Conservation (phyloP, 2,113 vertebrate species). For the Danio rerio region GRCz12tu NC_133184.1:24570001-24570500, state of each 20-base stretch:
- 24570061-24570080: neutral
- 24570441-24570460: slow-evolving; percentile 41
- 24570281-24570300: slow-evolving; percentile 21
- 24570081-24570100: neutral
- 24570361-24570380: neutral
- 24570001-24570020: no score
- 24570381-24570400: slow-evolving; percentile 18
- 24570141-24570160: neutral
- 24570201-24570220: neutral
- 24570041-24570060: neutral
- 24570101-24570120: no score
- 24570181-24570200: neutral
- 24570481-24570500: slow-evolving; percentile 65
- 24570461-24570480: slow-evolving; percentile 58
- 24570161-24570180: neutral
- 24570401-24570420: neutral
- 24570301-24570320: neutral
- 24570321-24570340: slow-evolving; percentile 14
- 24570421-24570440: slow-evolving; percentile 39
- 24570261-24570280: neutral
- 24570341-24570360: neutral
- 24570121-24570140: neutral
- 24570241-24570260: slow-evolving; percentile 3
- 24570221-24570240: neutral
- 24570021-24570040: neutral